Base-by-base conservation (phyloP, 1,140 invertebrate genomes). In the Drosophila dunni region DNA sequence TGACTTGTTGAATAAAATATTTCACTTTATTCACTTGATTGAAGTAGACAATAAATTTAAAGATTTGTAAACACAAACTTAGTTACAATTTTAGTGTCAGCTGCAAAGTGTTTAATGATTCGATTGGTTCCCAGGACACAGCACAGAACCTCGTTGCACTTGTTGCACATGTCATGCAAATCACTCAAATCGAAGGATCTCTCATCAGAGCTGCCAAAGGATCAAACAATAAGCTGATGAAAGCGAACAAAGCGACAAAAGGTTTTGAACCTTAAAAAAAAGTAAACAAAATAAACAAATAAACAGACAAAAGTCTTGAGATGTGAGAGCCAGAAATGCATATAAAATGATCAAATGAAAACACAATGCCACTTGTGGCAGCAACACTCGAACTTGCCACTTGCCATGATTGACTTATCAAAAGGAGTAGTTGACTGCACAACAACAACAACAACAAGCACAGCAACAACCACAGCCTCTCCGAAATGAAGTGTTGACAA, bases 361-460 rank as follows among this genome's bases (percentile, higher is more conserved):
- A 29, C 24, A 56, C 76, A 88, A 81, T 79, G 76, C 68, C 65
- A 83, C 71, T 66, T 66, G 62, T 72, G 50, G 69, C 62, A 45
- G 36, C 83, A 76, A 72, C 74, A 84, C 83, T 83, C 79, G 83
- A 88, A 88, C 86, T 85, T 88, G 83, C 75, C 83, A 86, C 83
- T 88, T 89, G 81, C 80, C 78, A 67, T 89, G 84, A 89, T 89
- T 89, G 84, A 89, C 84, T 89, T 89, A 89, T 89, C 84, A 88
- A 88, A 85, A 88, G 83, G 71, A 89, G 78, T 79, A 61, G 73
- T 70, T 75, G 60, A 75, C 57, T 62, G 45, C 24, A 40, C 63
- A 57, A 11, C 56, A 61, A 24, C 50, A 63, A 13, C 66, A 36
- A 11, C 34, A 66, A 29, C 50, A 63, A 13, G 61, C 29, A 11